Percentiles rank a stretch among this genome's conserved stretches.
phyloP scores from a whole-genome alignment of 2,888 invertebrate species.

The Eristalis tenax region DNA sequence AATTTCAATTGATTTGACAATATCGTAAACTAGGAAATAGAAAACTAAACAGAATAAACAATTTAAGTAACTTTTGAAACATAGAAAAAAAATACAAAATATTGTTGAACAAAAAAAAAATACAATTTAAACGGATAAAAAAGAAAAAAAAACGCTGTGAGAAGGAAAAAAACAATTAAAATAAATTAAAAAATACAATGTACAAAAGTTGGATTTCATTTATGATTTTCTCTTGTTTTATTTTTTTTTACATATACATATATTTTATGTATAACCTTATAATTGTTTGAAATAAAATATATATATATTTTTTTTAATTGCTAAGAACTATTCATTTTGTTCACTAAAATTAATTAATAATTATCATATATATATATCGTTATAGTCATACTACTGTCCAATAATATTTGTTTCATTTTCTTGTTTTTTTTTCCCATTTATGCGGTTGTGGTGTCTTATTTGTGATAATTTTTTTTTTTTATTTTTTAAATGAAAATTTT shows the following conservation, averaged over 20 bases:
- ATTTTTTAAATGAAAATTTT: constrained; percentile 13
- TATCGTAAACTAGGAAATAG: constrained; percentile 31
- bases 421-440: background rate
- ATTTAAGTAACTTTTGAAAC: constrained; percentile 66
- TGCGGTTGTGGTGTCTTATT: constrained; percentile 60
- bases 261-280: constrained; percentile 26
- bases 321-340: constrained; percentile 35
- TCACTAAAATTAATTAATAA: constrained; percentile 57
- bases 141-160: constrained; percentile 27
- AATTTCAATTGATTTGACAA: background rate
- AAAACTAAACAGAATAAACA: constrained; percentile 25
- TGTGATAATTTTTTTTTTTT: constrained; percentile 35
- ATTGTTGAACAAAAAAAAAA: constrained; percentile 46
- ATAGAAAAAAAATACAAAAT: constrained; percentile 52
- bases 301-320: constrained; percentile 1
- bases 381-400: constrained; percentile 69
- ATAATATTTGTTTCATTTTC: constrained; percentile 29
- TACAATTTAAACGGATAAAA: constrained; percentile 33
- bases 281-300: constrained; percentile 31
- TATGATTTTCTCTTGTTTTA: background rate
- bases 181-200: constrained; percentile 66
- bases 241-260: constrained; percentile 34
- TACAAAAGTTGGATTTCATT: constrained; percentile 52
- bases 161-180: constrained; percentile 42
- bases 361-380: constrained; percentile 32